A percentile compares a stretch with the other conserved stretches of the same genome.
These are phyloP conservation scores for Drosophila mettleri DNA, from an alignment of 2,888 invertebrate genomes.

Conservation along the genomic window DNA sequence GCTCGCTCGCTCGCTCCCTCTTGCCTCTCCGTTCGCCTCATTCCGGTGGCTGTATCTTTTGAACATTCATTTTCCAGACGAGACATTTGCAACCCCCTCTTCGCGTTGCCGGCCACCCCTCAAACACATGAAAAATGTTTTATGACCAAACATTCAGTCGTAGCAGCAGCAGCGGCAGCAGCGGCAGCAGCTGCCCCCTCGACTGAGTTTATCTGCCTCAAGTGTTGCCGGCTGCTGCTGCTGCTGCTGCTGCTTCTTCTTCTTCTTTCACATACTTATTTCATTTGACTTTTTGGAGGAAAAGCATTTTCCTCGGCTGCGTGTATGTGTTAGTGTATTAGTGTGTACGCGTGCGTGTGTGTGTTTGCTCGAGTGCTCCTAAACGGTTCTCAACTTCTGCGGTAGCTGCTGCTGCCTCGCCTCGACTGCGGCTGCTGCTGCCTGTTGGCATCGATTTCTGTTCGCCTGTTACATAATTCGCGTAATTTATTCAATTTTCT, in stretches of 20 bases:
- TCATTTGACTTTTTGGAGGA: constrained; percentile 78
- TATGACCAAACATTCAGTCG: constrained; percentile 55
- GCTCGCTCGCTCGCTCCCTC: constrained; percentile 7
- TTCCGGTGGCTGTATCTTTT: constrained; percentile 6
- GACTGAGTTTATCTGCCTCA: constrained; percentile 54
- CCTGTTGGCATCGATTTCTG: constrained; percentile 60
- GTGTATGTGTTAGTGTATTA: constrained; percentile 28
- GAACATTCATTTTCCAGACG: constrained; percentile 67
- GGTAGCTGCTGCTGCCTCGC: constrained; percentile 43
- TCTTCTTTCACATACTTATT: constrained; percentile 70
- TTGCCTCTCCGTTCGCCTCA: neutral
- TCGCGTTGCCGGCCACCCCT: constrained; percentile 46
- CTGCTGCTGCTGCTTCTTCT: constrained; percentile 40
- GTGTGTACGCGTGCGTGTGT: constrained; percentile 18
- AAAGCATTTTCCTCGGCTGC: constrained; percentile 71
- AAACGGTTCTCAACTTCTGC: constrained; percentile 68
- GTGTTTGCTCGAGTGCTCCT: constrained; percentile 55
- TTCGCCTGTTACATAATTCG: constrained; percentile 81
- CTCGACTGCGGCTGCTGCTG: constrained; percentile 32
- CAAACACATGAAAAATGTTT: constrained; percentile 69
- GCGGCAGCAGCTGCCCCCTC: constrained; percentile 35
- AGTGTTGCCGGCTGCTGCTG: constrained; percentile 47
- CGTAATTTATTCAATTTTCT: constrained; percentile 84
- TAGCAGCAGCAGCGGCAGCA: constrained; percentile 17
- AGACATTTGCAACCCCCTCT: constrained; percentile 71